A percentile compares a stretch with the other conserved stretches of the same genome.
These are phyloP conservation scores for Latrodectus geometricus DNA, from an alignment of 1,140 invertebrate species.

Conservation along the genomic window DNA sequence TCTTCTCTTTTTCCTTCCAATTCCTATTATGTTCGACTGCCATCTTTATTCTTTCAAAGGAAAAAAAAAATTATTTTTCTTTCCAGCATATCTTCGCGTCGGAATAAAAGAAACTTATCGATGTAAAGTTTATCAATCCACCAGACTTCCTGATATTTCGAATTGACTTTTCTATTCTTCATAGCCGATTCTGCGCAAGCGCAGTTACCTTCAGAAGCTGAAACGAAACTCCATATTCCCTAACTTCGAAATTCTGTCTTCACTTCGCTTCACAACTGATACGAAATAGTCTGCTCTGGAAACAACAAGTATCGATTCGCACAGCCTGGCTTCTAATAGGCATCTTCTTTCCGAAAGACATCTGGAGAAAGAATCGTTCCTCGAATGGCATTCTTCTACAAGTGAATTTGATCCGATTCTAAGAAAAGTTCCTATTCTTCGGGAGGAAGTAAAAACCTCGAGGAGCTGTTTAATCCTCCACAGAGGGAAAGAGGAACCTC, in stretches of 20 bases:
- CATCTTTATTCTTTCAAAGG: too few species aligned
- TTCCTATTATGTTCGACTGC: too few species aligned
- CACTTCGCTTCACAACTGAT: not conserved
- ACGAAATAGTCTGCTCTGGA: not conserved
- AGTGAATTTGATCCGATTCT: not conserved
- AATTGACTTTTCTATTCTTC: constrained; percentile 47
- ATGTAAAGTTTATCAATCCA: not conserved
- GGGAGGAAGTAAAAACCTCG: not conserved
- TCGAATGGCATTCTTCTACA: constrained; percentile 2
- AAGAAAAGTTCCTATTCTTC: not conserved
- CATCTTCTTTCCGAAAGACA: not conserved
- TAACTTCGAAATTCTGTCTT: not conserved
- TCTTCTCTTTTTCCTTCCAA: too few species aligned
- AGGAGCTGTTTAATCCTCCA: constrained; percentile 3
- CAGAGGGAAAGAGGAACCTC: not conserved
- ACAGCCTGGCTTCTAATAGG: not conserved
- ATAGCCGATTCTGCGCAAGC: constrained; percentile 32
- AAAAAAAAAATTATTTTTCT: too few species aligned
- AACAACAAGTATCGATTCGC: not conserved
- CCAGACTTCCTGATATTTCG: constrained; percentile 19
- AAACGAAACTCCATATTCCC: not conserved
- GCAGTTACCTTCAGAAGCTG: not conserved
- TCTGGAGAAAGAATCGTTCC: not conserved
- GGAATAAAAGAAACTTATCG: not conserved
- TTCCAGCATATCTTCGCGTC: not conserved